Base-by-base conservation (phyloP, 30 jellyfish, hydroid and myxozoan species). In the Aurelia sp. region DNA sequence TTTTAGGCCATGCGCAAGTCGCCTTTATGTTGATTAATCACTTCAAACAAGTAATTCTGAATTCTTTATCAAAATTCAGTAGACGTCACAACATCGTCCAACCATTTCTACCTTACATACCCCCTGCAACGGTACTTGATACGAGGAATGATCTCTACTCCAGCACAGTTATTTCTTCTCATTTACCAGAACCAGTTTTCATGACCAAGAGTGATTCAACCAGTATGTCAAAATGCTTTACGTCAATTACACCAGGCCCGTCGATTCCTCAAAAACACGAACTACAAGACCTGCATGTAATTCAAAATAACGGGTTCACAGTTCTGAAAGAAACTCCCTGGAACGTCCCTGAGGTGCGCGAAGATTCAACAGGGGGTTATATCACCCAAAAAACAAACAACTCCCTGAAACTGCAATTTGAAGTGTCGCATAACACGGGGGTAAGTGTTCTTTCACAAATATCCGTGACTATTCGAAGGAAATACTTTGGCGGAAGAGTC, bases 1-100 rank as follows among this genome's bases (percentile, higher is more conserved):
- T 27, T 22, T 53, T 94, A 12, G 99, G 92, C 18, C 99, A 94
- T 80, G 97, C 99, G 5, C 99, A 94, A 74, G 86, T 94, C 67
- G 84, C 97, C 17, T 85, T 44, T 51, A 41, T 86, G 73, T 58
- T 94, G 70, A 89, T 89, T 2, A 41, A 63, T 27, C 86, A 89
- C 47, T 94, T 84, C 91, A 88, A 65, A 58, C 44, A 59, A 50
- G 67, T 74, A 22, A 71, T 81, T 3, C 35, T 81, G 21, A 57
- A 65, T 17, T 22, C 51, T 17, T 30, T 82, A 13, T 64, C 52
- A 30, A 76, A 20, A 9, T 11, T 48, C 33, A 20, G 67, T 20
- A 38, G 30, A 20, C 33, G 71, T 18, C 52, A 62, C 9, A 13
- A 11, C 17, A 13, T 13, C 15, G 16, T 66, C 12, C 61, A 71